Conservation (phyloP, 1,140 invertebrate species). For the Drosophila kikkawai region DNA sequence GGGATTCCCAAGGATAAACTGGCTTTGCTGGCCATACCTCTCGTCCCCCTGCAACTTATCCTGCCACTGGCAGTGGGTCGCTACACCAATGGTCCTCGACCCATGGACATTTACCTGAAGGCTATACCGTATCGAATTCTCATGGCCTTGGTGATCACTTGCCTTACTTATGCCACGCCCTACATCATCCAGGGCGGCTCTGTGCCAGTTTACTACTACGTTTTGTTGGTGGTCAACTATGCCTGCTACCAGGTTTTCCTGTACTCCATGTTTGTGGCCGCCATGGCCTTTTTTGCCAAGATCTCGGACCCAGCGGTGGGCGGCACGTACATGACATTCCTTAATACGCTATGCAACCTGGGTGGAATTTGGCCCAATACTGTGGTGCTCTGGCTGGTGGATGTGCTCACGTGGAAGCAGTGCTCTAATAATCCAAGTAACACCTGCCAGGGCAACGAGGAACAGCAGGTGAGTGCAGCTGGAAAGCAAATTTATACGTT, state of each 20-base stretch:
- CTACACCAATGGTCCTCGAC: constrained; percentile 94
- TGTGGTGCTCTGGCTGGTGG: constrained; percentile 96
- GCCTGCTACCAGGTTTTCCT: constrained; percentile 94
- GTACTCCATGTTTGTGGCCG: constrained; percentile 89
- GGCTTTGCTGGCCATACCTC: constrained; percentile 95
- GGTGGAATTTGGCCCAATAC: constrained; percentile 99
- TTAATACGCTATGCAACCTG: constrained; percentile 98
- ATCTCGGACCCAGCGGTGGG: constrained; percentile 93
- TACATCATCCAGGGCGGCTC: constrained; percentile 88
- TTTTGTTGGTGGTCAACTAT: constrained; percentile 91
- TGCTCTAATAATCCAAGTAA: constrained; percentile 88
- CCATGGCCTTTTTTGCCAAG: constrained; percentile 88
- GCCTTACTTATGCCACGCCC: constrained; percentile 94
- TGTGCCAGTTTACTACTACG: constrained; percentile 93
- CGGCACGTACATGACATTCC: constrained; percentile 99
- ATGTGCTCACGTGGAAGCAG: constrained; percentile 92
- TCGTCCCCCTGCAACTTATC: constrained; percentile 97
- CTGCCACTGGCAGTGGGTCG: constrained; percentile 95
- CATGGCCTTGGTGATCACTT: constrained; percentile 93
- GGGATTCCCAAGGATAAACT: constrained; percentile 98
- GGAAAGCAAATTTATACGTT: neutral
- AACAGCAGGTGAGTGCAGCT: constrained; percentile 84
- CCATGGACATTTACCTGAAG: constrained; percentile 95
- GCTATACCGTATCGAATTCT: constrained; percentile 95
- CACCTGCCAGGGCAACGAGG: constrained; percentile 85